phyloP scores from a whole-genome alignment of 2,113 vertebrate species.

The Solea solea region DNA sequence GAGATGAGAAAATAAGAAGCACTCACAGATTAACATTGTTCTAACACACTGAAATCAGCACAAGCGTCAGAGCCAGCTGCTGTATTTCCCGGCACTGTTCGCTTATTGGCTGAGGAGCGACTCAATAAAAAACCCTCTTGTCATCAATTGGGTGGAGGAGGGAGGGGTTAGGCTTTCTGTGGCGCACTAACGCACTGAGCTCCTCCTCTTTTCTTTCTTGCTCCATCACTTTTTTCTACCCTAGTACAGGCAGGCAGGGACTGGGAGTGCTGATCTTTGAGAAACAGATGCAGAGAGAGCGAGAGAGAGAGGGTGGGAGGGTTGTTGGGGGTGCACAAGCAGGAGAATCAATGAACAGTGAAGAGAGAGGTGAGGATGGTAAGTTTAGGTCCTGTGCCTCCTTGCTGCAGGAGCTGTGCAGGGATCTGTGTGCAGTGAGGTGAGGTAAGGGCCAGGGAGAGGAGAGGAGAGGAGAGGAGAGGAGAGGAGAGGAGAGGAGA shows the following conservation, averaged over 20 bases:
- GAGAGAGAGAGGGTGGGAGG: neutral
- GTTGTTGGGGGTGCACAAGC: conserved; percentile 1
- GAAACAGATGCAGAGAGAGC: conserved; percentile 60
- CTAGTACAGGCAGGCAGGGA: conserved; percentile 40
- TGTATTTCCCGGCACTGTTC: conserved; percentile 80
- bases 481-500: neutral
- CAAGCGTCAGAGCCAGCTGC: conserved; percentile 73
- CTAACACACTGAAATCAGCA: conserved; percentile 67
- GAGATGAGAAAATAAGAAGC: conserved; percentile 39
- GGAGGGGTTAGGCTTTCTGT: conserved; percentile 41
- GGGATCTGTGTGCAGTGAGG: conserved; percentile 53
- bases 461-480: neutral
- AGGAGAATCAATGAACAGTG: conserved; percentile 38
- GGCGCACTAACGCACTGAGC: conserved; percentile 65
- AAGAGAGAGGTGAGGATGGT: conserved; percentile 36
- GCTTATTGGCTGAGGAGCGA: conserved; percentile 73
- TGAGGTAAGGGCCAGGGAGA: conserved; percentile 40
- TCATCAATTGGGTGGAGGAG: conserved; percentile 63
- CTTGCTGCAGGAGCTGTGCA: conserved; percentile 37
- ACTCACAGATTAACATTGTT: conserved; percentile 67
- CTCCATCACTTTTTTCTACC: conserved; percentile 53
- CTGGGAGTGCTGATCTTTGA: conserved; percentile 77
- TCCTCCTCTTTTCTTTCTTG: conserved; percentile 66
- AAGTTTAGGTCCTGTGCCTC: conserved; percentile 26
- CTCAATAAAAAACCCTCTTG: conserved; percentile 70